Evolutionary conservation across 1,140 invertebrate species (phyloP), one percentile per base, ranked within the genome.

Genomic region (Daktulosphaira vitifoliae): DNA sequence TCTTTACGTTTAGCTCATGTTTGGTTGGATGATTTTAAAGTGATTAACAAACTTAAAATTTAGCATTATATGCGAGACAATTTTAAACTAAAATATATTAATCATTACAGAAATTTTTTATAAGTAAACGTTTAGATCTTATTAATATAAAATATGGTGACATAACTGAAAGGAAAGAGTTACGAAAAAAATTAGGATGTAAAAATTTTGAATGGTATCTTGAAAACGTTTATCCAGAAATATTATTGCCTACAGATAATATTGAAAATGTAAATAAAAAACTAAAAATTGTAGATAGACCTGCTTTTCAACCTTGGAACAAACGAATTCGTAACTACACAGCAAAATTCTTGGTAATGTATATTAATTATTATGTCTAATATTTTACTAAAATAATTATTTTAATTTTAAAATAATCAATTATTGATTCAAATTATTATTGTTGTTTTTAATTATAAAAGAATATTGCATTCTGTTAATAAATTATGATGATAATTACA

Each of bases 171-270:
- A 79, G 94, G 66, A 64, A 85, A 4, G 75, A 79, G 49, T 74
- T 96, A 9, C 77, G 91, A 3, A 77, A 87, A 65, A 74, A 77
- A 23, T 75, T 96, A 1, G 77, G 87, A 3, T 98, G 96, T 74
- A 85, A 91, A 67, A 81, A 84, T 62, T 98, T 98, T 73, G 79
- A 86, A 37, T 98, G 96, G 96, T 99, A 96, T 72, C 77, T 98
- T 67, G 84, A 95, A 50, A 89, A 88, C 72, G 81, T 98, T 5
- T 96, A 95, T 74, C 92, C 91, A 0, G 88, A 93, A 74, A 71
- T 92, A 51, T 78, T 81, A 39, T 71, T 84, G 15, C 84, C 85
- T 0, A 81, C 81, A 18, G 82, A 88, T 64, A 78, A 77, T 39
- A 72, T 77, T 37, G 73, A 73, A 11, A 76, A 74, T 18, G 73